Conservation (phyloP, 1,140 invertebrate species). For the Drosophila varians region DNA sequence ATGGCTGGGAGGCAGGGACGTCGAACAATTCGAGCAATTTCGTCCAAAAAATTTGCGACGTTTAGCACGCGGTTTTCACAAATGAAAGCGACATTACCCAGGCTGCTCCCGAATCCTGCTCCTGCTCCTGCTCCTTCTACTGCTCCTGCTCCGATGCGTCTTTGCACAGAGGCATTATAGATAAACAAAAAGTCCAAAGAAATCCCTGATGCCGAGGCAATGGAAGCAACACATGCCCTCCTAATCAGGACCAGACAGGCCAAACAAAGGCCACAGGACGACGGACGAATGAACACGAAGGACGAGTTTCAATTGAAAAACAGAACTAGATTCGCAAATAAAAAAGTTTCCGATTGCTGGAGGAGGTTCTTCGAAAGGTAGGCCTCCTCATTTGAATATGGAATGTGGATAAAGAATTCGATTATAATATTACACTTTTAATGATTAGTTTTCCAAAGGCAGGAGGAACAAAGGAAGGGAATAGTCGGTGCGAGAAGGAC, state of each 20-base stretch:
- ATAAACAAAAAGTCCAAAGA: slow-evolving; percentile 71
- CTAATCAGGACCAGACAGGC: slow-evolving; percentile 76
- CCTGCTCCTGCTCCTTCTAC: too few species aligned
- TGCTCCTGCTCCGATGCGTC: background rate
- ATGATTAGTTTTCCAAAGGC: background rate
- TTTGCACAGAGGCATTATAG: slow-evolving; percentile 44
- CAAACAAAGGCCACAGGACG: slow-evolving; percentile 70
- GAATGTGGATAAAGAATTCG: too few species aligned
- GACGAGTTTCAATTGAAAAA: too few species aligned
- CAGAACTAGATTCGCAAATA: slow-evolving; percentile 43
- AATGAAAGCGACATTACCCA: slow-evolving; percentile 75
- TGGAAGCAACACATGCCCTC: slow-evolving; percentile 70
- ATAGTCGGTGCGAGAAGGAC: slow-evolving; percentile 51
- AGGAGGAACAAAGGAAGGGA: background rate
- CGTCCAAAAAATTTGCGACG: slow-evolving; percentile 77
- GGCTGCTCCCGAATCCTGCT: slow-evolving; percentile 15
- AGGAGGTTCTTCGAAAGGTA: background rate
- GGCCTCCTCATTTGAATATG: too few species aligned
- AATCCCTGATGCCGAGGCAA: slow-evolving; percentile 50
- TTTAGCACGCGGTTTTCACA: slow-evolving; percentile 78
- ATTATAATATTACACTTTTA: background rate
- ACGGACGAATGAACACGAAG: slow-evolving; percentile 45
- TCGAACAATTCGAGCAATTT: slow-evolving; percentile 76
- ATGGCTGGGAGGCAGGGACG: slow-evolving; percentile 32
- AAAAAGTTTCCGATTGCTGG: slow-evolving; percentile 41